phyloP scores from a whole-genome alignment of 2,888 invertebrate species.

The Xestia xanthographa region DNA sequence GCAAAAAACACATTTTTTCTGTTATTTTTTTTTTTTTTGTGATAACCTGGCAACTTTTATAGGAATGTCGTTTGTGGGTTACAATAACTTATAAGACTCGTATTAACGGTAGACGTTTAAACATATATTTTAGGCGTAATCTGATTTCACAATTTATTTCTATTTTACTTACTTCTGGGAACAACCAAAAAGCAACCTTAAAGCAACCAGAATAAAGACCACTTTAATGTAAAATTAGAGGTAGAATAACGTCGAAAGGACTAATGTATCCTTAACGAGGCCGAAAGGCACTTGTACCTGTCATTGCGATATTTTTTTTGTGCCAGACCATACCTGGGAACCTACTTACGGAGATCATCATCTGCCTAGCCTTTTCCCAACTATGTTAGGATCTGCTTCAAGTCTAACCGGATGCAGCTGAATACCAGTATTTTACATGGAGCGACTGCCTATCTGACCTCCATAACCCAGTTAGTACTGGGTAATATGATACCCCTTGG shows the following conservation, averaged over 20 bases:
- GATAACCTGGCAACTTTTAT: slow-evolving; percentile 49
- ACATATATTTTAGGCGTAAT: slow-evolving; percentile 15
- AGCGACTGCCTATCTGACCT: too few relatives aligned
- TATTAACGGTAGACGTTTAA: slow-evolving; percentile 16
- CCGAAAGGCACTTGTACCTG: too few relatives aligned
- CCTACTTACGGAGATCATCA: too few relatives aligned
- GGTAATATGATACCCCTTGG: too few relatives aligned
- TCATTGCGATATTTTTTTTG: too few relatives aligned
- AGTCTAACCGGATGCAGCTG: too few relatives aligned
- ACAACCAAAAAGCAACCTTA: not conserved
- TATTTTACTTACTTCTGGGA: not conserved
- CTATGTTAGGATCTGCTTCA: too few relatives aligned
- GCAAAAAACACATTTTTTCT: too few relatives aligned
- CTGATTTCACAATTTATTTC: not conserved
- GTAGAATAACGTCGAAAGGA: not conserved
- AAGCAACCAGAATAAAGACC: not conserved
- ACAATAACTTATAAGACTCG: slow-evolving; percentile 25
- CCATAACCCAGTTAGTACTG: too few relatives aligned
- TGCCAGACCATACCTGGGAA: too few relatives aligned
- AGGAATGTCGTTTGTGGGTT: slow-evolving; percentile 15
- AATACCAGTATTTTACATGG: too few relatives aligned
- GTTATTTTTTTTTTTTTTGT: slow-evolving; percentile 1
- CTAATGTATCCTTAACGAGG: not conserved
- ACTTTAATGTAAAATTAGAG: not conserved
- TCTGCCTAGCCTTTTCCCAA: too few relatives aligned